Evolutionary conservation across 2,888 invertebrate genomes (phyloP), one percentile per base, ranked within the genome.

Genomic region (Drosophila mettleri): DNA sequence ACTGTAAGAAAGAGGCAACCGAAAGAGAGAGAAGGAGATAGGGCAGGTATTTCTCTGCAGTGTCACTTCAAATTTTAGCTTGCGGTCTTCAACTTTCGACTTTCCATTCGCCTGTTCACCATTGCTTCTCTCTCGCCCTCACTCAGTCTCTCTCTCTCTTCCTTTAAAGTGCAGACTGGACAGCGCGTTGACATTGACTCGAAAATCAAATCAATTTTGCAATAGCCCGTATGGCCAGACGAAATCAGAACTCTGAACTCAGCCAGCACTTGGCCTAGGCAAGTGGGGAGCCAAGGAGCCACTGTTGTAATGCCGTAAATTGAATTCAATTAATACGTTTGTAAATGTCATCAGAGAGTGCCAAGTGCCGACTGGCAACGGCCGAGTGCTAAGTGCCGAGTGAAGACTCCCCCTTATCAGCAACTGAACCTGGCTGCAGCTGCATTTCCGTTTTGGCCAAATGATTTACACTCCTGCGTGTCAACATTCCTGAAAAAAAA

Each of bases 251-350:
- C 24, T 43, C 24, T 43, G 33, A 3, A 18, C 38, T 27, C 38
- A 18, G 3, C 8, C n/a, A 10, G 34, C n/a, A 18, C 27, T 52
- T 27, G 51, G 12, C 5, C 18, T 10, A 4, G 18, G 49, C 9
- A 33, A 20, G 31, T 20, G 31, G 48, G 31, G 18, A 31, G 29
- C 31, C n/a, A n/a, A n/a, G n/a, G 14, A 34, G 33, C n/a, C 16
- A 4, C 33, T n/a, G 39, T 51, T 66, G 51, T 70, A 66, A 71
- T 74, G 58, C 69, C 45, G 58, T 59, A 79, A 80, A 78, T 70
- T 75, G 68, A 80, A 80, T 75, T 78, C 79, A 80, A 80, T 80
- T 80, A 80, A 78, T 80, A 60, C 75, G 54, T 80, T 80, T 74
- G 78, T 68, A 66, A 75, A 75, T 75, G 78, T 63, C 80, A 66